Evolutionary conservation across 2,888 invertebrate genomes (phyloP), one percentile per base, ranked within the genome.

Genomic region (Oegoconia quadripuncta): DNA sequence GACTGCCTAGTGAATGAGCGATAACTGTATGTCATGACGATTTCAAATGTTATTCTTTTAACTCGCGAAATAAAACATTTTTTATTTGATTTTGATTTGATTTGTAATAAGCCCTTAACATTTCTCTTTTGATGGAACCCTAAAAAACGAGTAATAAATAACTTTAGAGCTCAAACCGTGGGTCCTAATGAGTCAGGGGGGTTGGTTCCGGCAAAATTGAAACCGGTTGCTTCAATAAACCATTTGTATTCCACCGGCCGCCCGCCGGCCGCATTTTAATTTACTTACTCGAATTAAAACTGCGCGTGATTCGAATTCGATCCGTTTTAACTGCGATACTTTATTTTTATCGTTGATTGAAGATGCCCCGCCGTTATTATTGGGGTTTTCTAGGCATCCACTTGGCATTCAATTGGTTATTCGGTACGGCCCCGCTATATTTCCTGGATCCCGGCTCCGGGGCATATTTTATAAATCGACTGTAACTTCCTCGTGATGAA

Each of bases 241-340:
- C 77, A 83, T 87, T 87, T 84, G 86, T 84, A 87, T 87, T 86
- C 86, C 81, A 79, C 77, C 74, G 56, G 61, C 54, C 56, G 43
- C 51, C 43, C 62, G 65, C 72, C 68, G 58, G 82, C 81, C 84
- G 74, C 82, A 79, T 82, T 86, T 87, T 87, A 87, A 87, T 87
- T 86, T 87, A 87, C 84, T 86, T 82, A 82, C 74, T 67, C 68
- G 74, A 82, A 84, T 87, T 84, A 84, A 84, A 84, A 83, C 48
- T 75, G 80, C 71, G 80, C 86, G 86, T 86, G 86, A 77, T 82
- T 66, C 68, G 83, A 82, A 82, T 84, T 44, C 69, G 60, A 77
- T 74, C 63, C 59, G 54, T 46, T 69, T 72, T 73, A 64, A 71
- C 62, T 66, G 44, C 13, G 66, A 77, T 71, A 74, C 81, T 81